Base-by-base conservation (phyloP, 2,113 vertebrate genomes). In the Pseudorhombus dupliciocellatus region DNA sequence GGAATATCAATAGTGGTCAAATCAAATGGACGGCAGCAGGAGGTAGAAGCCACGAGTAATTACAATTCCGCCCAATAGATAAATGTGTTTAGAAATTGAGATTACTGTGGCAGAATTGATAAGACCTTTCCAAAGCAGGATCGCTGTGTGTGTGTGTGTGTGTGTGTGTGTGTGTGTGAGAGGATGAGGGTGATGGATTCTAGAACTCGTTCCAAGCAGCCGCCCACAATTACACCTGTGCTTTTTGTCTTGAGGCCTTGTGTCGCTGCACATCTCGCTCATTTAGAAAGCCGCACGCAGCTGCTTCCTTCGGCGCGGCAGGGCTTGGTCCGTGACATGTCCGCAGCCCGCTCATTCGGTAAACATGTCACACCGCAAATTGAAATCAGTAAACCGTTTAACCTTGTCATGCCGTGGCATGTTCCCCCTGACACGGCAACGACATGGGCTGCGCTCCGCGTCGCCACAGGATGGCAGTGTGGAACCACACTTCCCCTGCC, bases 401-500 rank as follows among this genome's bases (percentile, higher is more conserved):
- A 85, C 61, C 69, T 57, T 66, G 61, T 56, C 62, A 63, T 52
- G 21, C 20, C 56, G 34, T 16, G n/a, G 51, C 63, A 30, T n/a
- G 57, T 24, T 59, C 26, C 21, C 60, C 4, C 22, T 60, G 28
- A 37, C 70, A 48, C 66, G 31, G 18, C 5, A 7, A 4, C 25
- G 12, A 18, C 2, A 2, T n/a, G 55, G 25, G 50, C 14, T 51
- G 15, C 66, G 46, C 46, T 58, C 50, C 7, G 14, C 12, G 10
- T 4, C 10, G 9, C 83, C 92, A 89, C 73, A 1, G 84, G 92
- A 80, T 91, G 88, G 71, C 85, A 56, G 63, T 88, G 5, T 72
- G 55, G 67, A 80, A 77, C 55, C 68, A 90, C 20, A 31, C 11
- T 86, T 80, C 8, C 8, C 7, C 18, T 16, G 12, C 4, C 18